Percentiles rank a stretch among this genome's conserved stretches.
Evolutionary conservation across 2,888 invertebrate species (phyloP).

Genomic region (Tetranychus truncatus): DNA sequence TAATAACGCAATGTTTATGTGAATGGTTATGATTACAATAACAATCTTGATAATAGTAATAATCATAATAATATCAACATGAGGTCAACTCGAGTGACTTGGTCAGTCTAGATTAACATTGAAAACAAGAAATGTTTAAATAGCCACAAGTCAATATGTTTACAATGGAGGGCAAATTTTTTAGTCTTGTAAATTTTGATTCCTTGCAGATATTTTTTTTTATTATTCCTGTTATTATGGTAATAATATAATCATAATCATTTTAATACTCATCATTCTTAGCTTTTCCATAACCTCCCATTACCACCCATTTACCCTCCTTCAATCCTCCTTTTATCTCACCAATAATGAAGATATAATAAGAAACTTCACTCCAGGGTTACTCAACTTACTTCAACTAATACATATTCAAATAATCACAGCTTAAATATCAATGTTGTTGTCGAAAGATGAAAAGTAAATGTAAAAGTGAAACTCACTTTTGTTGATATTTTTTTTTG

Average conservation of each 20-base stretch:
- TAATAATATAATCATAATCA: neutral
- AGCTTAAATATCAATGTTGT: neutral
- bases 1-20: neutral
- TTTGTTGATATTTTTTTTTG: neutral
- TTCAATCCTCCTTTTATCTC: neutral
- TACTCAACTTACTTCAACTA: neutral
- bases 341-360: neutral
- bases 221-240: neutral
- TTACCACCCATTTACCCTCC: constrained; percentile 1
- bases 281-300: neutral
- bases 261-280: neutral
- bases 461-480: neutral
- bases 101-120: neutral
- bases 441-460: neutral
- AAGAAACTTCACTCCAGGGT: neutral
- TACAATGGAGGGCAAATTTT: no score
- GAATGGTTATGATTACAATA: neutral
- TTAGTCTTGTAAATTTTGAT: neutral
- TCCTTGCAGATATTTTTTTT: neutral
- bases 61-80: neutral
- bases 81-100: neutral
- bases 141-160: neutral
- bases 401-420: neutral
- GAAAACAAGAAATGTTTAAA: neutral
- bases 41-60: neutral